Conservation (phyloP, 1,140 invertebrate genomes). For the Ridgeia piscesae region DNA sequence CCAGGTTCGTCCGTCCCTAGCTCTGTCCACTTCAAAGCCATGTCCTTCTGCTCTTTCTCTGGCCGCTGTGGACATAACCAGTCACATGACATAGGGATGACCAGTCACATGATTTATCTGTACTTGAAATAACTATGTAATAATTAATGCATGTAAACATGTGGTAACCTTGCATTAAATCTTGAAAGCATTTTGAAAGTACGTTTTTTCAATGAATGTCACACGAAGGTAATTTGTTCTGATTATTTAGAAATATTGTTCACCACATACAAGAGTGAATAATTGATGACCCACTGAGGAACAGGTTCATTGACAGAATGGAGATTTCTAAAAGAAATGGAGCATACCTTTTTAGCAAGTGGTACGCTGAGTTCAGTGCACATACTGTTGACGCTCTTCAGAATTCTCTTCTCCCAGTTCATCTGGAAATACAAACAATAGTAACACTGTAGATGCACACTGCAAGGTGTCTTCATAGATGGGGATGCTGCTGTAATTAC, state of each 20-base stretch:
- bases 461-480: no score
- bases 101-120: no score
- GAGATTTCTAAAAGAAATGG: not conserved
- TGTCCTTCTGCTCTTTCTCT: constrained; percentile 77
- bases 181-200: no score
- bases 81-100: not conserved
- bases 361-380: constrained; percentile 78
- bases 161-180: no score
- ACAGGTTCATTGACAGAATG: not conserved
- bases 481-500: no score
- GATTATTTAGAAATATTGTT: no score
- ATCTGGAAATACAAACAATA: constrained; percentile 32
- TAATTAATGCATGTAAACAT: no score
- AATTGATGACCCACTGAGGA: not conserved
- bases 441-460: not conserved
- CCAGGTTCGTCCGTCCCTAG: constrained; percentile 87
- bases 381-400: constrained; percentile 94
- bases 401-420: constrained; percentile 86
- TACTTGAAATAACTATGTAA: no score
- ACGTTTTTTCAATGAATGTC: no score
- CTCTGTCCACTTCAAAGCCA: constrained; percentile 86
- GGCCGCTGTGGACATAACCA: constrained; percentile 58
- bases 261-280: no score
- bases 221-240: no score
- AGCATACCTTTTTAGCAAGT: constrained; percentile 54